phyloP scores from a whole-genome alignment of 2,113 vertebrate species.

The Megaptera novaeangliae region DNA sequence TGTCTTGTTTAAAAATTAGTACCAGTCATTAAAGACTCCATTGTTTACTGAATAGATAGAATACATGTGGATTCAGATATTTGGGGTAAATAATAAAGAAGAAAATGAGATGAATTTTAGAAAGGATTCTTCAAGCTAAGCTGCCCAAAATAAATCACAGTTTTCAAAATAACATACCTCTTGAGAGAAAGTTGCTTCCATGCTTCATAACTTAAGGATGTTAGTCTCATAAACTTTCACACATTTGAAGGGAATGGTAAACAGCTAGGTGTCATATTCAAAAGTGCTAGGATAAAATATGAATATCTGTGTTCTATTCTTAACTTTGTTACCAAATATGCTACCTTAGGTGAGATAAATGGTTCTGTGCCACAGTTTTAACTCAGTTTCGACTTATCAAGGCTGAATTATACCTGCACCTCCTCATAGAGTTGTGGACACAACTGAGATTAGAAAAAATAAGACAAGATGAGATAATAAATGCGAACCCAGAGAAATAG shows the following conservation, averaged over 20 bases:
- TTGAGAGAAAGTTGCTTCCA: background rate
- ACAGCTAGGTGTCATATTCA: background rate
- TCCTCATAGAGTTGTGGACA: background rate
- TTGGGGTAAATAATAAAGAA: background rate
- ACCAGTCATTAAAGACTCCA: background rate
- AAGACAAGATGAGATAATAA: background rate
- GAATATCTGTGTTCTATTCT: background rate
- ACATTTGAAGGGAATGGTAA: background rate
- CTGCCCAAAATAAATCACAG: background rate
- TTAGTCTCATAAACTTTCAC: background rate
- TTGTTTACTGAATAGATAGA: background rate
- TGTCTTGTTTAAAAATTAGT: conserved; percentile 8
- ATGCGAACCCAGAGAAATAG: background rate
- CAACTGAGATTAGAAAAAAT: background rate
- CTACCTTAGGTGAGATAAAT: background rate
- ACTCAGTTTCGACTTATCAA: background rate
- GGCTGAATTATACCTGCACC: background rate
- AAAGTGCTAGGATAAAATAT: background rate
- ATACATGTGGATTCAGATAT: background rate
- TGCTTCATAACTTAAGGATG: background rate
- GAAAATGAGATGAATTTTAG: background rate
- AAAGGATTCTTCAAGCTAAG: background rate
- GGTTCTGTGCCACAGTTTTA: background rate
- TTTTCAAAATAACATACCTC: conserved; percentile 22
- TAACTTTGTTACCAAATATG: background rate